Conservation (phyloP, 1,140 invertebrate species). For the Drosophila baimaii region DNA sequence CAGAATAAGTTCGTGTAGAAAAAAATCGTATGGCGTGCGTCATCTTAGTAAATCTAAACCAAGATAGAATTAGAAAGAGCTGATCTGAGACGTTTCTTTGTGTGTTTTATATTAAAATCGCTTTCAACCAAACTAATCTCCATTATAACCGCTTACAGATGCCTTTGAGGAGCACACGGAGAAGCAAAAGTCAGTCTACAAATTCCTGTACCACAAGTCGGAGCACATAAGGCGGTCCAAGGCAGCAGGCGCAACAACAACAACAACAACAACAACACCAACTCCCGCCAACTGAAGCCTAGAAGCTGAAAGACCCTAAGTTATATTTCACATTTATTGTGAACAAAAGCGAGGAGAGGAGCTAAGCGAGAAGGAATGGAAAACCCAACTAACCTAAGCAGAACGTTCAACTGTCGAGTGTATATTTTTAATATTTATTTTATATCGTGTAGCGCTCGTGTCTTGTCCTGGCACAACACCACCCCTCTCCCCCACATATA, state of each 20-base stretch:
- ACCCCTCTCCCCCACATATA: conserved; percentile 7
- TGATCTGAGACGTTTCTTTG: too few species aligned
- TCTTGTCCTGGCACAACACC: conserved; percentile 13
- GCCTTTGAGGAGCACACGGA: conserved; percentile 58
- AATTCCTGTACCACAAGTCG: conserved; percentile 75
- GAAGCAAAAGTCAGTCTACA: conserved; percentile 52
- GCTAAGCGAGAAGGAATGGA: not conserved
- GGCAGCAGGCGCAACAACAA: too few species aligned
- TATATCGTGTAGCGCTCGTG: conserved; percentile 29
- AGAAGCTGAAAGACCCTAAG: conserved; percentile 20
- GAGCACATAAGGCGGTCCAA: conserved; percentile 69
- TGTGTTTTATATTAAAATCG: not conserved
- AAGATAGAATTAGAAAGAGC: too few species aligned
- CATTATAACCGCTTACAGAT: conserved; percentile 22
- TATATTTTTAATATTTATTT: conserved; percentile 59
- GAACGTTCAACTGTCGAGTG: conserved; percentile 65
- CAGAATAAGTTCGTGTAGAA: too few species aligned
- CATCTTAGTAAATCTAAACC: too few species aligned
- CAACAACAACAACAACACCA: too few species aligned
- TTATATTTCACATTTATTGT: conserved; percentile 12
- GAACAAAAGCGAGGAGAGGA: not conserved
- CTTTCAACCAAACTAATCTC: not conserved
- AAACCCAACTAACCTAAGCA: conserved; percentile 39
- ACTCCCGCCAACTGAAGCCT: conserved; percentile 44
- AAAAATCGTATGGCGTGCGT: too few species aligned